phyloP scores from a whole-genome alignment of 2,888 invertebrate genomes.

The Acanthacorydalis orientalis region DNA sequence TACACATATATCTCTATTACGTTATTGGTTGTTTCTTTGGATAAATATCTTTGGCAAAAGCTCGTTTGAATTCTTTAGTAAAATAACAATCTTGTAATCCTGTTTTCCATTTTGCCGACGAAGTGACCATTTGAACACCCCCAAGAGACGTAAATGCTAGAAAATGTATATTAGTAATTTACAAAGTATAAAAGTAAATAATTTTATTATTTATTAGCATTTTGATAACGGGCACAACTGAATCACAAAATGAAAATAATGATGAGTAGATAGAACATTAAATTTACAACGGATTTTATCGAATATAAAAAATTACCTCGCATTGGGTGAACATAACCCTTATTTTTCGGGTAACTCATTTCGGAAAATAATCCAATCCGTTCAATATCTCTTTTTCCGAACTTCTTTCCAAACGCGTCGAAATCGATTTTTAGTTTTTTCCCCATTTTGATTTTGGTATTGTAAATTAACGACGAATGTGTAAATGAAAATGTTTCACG shows the following conservation, averaged over 20 bases:
- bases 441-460: not conserved
- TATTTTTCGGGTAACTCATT: constrained; percentile 24
- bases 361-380: constrained; percentile 27
- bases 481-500: no score
- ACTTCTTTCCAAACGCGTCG: constrained; percentile 11
- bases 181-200: no score
- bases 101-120: constrained; percentile 21
- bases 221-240: no score
- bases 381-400: constrained; percentile 25
- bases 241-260: no score
- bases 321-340: constrained; percentile 9
- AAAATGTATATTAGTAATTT: no score
- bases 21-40: constrained; percentile 1
- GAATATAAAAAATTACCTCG: constrained; percentile 11
- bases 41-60: constrained; percentile 19
- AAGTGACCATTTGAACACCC: constrained; percentile 16
- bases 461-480: not conserved
- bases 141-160: constrained; percentile 5
- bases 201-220: no score
- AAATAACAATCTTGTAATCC: constrained; percentile 29
- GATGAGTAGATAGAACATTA: no score
- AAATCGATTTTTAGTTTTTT: not conserved
- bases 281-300: no score
- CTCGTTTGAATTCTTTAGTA: constrained; percentile 23
- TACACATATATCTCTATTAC: not conserved